Conservation (phyloP, 1,140 invertebrate species). For the Mactra quadrangularis region DNA sequence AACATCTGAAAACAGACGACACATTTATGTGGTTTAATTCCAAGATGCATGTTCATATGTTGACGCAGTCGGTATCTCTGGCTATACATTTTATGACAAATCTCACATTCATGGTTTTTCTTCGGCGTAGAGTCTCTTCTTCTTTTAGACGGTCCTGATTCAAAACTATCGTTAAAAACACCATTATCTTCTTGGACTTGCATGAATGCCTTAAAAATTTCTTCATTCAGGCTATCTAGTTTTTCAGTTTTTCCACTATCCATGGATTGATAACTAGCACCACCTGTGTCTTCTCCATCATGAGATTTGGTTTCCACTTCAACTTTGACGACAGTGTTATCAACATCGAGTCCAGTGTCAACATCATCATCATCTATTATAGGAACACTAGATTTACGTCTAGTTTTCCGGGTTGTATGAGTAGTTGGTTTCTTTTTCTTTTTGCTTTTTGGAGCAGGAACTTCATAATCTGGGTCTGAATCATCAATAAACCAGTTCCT, state of each 20-base stretch:
- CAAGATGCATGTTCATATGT: conserved; percentile 44
- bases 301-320: background rate
- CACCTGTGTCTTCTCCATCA: background rate
- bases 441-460: too few relatives aligned
- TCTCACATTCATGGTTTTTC: conserved; percentile 28
- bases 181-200: background rate
- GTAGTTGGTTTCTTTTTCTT: too few relatives aligned
- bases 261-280: background rate
- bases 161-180: too few relatives aligned
- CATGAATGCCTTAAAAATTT: background rate
- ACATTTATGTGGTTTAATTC: conserved; percentile 42
- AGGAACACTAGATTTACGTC: background rate
- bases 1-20: conserved; percentile 27
- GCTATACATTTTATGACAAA: conserved; percentile 27
- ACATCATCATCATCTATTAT: background rate
- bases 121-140: too few relatives aligned
- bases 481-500: too few relatives aligned
- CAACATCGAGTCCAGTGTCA: background rate
- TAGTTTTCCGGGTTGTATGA: background rate
- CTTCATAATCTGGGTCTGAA: too few relatives aligned
- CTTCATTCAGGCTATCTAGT: background rate
- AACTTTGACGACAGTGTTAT: conserved; percentile 2
- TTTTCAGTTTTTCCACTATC: background rate
- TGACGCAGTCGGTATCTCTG: conserved; percentile 26
- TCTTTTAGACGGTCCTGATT: background rate